Evolutionary conservation across 1,140 invertebrate species (phyloP).

Genomic region (Idris sp.): DNA sequence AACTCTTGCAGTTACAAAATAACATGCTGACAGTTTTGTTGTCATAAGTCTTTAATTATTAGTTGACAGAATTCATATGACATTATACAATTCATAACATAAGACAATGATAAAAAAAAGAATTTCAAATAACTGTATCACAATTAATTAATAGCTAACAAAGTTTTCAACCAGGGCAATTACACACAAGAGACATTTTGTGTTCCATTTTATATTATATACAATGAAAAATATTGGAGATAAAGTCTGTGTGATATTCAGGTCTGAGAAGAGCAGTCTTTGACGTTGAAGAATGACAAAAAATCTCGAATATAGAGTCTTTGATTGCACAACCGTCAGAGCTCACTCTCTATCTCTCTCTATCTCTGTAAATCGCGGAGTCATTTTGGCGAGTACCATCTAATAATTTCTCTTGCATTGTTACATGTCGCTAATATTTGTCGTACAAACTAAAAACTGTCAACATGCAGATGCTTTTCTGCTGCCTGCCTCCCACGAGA

Average conservation of each 20-base stretch:
- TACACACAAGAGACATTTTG: too few relatives aligned
- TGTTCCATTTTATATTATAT: too few relatives aligned
- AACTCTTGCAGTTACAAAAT: too few relatives aligned
- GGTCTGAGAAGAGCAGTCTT: conserved; percentile 41
- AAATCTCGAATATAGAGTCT: conserved; percentile 39
- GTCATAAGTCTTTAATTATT: too few relatives aligned
- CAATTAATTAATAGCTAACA: too few relatives aligned
- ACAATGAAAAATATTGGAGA: conserved; percentile 21
- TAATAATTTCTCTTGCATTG: conserved; percentile 49
- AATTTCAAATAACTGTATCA: too few relatives aligned
- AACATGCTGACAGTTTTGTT: too few relatives aligned
- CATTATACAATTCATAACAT: too few relatives aligned
- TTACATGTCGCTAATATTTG: conserved; percentile 56
- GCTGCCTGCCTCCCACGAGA: conserved; percentile 21
- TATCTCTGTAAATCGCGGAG: conserved; percentile 32
- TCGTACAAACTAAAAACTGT: conserved; percentile 48
- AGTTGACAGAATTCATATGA: too few relatives aligned
- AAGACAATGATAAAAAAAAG: too few relatives aligned
- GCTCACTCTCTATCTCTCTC: conserved; percentile 7
- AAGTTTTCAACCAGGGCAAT: too few relatives aligned
- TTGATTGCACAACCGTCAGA: conserved; percentile 24
- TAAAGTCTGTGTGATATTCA: conserved; percentile 44
- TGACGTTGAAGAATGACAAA: conserved; percentile 43
- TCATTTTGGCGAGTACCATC: conserved; percentile 41
- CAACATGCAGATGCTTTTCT: conserved; percentile 51